phyloP scores from a whole-genome alignment of 1,140 invertebrate species.

The Drosophila bipectinata region DNA sequence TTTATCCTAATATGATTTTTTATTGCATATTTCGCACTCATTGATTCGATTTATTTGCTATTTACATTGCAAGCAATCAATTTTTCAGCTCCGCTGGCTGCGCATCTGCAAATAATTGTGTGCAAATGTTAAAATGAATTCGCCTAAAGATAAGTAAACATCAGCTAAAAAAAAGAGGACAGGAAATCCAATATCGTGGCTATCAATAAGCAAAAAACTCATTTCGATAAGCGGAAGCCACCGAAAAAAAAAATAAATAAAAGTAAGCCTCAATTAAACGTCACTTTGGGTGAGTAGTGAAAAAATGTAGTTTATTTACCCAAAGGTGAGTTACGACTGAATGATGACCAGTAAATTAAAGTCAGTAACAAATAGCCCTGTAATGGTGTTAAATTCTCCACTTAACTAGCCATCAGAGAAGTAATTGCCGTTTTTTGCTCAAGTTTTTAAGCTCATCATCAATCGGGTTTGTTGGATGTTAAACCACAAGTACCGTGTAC shows the following conservation, averaged over 20 bases:
- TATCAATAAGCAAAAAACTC: constrained; percentile 27
- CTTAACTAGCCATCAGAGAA: neutral
- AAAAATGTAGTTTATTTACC: neutral
- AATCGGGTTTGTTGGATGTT: neutral
- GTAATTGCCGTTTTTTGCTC: constrained; percentile 1
- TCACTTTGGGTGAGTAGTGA: constrained; percentile 6
- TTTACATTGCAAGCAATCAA: constrained; percentile 53
- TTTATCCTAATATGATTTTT: constrained; percentile 31
- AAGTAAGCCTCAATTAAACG: constrained; percentile 46
- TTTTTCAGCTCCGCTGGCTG: constrained; percentile 51
- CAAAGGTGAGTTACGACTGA: neutral
- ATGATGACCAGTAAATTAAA: neutral
- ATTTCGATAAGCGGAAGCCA: constrained; percentile 34
- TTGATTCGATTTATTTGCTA: constrained; percentile 38
- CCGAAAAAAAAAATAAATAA: neutral
- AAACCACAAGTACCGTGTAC: constrained; percentile 14
- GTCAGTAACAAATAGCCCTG: neutral
- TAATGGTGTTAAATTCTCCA: neutral
- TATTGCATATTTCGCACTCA: constrained; percentile 15
- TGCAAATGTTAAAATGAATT: constrained; percentile 42
- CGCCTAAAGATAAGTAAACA: constrained; percentile 44
- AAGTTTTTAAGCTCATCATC: neutral
- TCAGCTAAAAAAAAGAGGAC: constrained; percentile 8
- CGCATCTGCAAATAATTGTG: constrained; percentile 49
- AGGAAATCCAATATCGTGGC: constrained; percentile 36